Evolutionary conservation across 2,888 invertebrate genomes (phyloP).

Genomic region (Willowsia nigromaculata): DNA sequence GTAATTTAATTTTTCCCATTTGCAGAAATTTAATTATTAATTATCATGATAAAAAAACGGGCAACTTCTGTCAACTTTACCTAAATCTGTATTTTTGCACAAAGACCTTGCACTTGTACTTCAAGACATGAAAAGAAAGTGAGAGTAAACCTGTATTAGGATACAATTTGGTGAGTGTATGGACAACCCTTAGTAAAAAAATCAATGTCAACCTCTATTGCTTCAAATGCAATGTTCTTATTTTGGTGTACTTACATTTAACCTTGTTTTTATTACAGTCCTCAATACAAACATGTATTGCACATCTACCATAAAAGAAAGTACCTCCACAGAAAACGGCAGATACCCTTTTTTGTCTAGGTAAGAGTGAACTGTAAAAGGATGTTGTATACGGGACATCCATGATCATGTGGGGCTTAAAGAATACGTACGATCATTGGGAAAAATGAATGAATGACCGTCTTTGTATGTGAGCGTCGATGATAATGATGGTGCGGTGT

Average conservation of each 20-base stretch:
- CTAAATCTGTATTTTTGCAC: neutral
- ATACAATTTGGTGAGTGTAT: neutral
- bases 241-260: conserved; percentile 1
- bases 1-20: no score
- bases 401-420: neutral
- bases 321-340: neutral
- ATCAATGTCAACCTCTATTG: conserved; percentile 23
- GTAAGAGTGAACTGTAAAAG: neutral
- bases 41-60: neutral
- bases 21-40: no score
- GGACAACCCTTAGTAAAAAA: neutral
- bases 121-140: conserved; percentile 19
- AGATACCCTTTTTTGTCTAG: neutral
- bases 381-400: neutral
- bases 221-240: neutral
- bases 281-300: neutral
- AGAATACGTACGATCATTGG: neutral
- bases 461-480: conserved; percentile 4
- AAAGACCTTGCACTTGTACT: neutral
- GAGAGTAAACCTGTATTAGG: neutral
- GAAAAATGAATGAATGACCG: conserved; percentile 40
- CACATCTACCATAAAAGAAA: neutral
- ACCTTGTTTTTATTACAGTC: conserved; percentile 2
- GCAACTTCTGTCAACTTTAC: no score
- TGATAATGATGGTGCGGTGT: conserved; percentile 4